Evolutionary conservation across 23 tunicate species (phyloP).

Genomic region (Clavelina lepadiformis): DNA sequence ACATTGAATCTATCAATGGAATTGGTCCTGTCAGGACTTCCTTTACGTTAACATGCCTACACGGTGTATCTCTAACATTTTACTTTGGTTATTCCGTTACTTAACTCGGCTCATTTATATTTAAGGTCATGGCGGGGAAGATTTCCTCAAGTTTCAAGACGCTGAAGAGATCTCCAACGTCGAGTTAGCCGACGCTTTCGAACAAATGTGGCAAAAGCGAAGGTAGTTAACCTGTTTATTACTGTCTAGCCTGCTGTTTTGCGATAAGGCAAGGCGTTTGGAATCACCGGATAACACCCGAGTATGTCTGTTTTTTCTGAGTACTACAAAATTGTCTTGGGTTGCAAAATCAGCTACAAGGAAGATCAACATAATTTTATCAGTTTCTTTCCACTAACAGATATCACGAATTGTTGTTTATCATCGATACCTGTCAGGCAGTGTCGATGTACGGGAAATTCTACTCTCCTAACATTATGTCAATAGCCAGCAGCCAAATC

Average conservation of each 20-base stretch:
- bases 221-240: too few relatives aligned
- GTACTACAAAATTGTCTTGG: background rate
- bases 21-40: background rate
- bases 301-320: background rate
- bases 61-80: background rate
- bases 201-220: slow-evolving; percentile 80
- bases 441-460: slow-evolving; percentile 73
- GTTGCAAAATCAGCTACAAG: background rate
- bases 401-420: slow-evolving; percentile 76
- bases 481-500: slow-evolving; percentile 71
- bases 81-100: background rate
- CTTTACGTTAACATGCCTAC: too few relatives aligned
- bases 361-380: background rate
- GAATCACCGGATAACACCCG: too few relatives aligned
- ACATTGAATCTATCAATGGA: background rate
- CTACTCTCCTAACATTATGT: slow-evolving; percentile 76
- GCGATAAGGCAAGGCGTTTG: too few relatives aligned
- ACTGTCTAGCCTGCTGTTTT: too few relatives aligned
- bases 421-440: slow-evolving; percentile 95
- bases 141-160: slow-evolving; percentile 78
- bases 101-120: background rate
- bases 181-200: slow-evolving; percentile 90
- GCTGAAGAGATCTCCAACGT: slow-evolving; percentile 73
- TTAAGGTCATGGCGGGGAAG: slow-evolving; percentile 63
- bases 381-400: slow-evolving; percentile 9